Evolutionary conservation across 2,888 invertebrate genomes (phyloP).

Genomic region (Drosophila paranaensis): DNA sequence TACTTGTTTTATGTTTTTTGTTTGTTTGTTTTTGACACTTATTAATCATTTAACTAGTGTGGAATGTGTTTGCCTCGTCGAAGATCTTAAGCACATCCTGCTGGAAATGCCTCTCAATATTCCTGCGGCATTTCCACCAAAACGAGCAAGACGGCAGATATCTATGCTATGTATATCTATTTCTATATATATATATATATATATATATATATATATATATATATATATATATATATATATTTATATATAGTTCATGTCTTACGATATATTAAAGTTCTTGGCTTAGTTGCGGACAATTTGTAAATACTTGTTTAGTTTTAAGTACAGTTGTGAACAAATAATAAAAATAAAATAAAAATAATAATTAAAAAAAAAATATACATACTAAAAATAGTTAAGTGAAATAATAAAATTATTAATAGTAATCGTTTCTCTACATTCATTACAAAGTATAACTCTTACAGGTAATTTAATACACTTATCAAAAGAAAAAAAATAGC

Average conservation of each 20-base stretch:
- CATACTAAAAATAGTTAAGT: constrained; percentile 2
- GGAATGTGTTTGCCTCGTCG: constrained; percentile 51
- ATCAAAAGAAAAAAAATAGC: constrained; percentile 12
- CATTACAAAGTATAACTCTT: not conserved
- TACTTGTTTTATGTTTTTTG: constrained; percentile 40
- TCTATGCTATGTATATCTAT: constrained; percentile 3
- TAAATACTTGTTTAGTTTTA: constrained; percentile 43
- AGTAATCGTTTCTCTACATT: constrained; percentile 8
- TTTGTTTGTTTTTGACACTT: constrained; percentile 32
- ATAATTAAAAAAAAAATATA: not conserved
- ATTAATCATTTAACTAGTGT: constrained; percentile 49
- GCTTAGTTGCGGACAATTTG: constrained; percentile 45
- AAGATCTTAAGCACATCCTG: constrained; percentile 21
- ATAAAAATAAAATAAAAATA: constrained; percentile 3
- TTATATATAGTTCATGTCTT: constrained; percentile 14
- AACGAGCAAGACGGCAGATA: constrained; percentile 37
- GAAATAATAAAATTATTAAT: constrained; percentile 11
- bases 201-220: constrained; percentile 10
- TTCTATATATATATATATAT: constrained; percentile 5
- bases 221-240: constrained; percentile 6
- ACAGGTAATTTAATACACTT: constrained; percentile 12
- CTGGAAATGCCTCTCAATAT: constrained; percentile 24
- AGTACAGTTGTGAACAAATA: constrained; percentile 44
- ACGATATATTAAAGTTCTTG: constrained; percentile 49
- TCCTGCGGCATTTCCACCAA: constrained; percentile 33